Evolutionary conservation across 2,888 invertebrate genomes (phyloP), one percentile per base, ranked within the genome.

Genomic region (Drosophila anomalata): DNA sequence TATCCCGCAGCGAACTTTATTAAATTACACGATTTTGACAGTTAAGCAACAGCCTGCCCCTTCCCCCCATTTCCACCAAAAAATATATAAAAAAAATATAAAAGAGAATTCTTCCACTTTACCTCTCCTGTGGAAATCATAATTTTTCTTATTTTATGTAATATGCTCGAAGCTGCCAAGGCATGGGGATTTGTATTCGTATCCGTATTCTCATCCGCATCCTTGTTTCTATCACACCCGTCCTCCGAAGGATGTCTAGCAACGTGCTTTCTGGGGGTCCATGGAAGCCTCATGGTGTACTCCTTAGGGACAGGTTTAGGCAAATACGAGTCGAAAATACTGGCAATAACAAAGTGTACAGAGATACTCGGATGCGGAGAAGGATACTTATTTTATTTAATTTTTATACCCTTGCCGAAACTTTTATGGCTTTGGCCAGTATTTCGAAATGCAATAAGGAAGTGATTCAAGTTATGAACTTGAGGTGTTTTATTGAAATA

Each of bases 21-120:
- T 91, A 91, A 91, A 91, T 91, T 91, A 91, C 90, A 89, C 86
- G 87, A 89, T 90, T 90, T 89, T 90, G 89, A 89, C 90, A 90
- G 90, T 90, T 89, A 90, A 83, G 79, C 77, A 85, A 76, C 74
- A 75, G 57, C 63, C 67, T 53, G 46, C 22, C 33, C 50, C 17
- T 17, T 17, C 17, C 17, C 17, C 17, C 17, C 17, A 17, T 17
- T 17, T 17, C 17, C 36, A 44, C 14, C 7, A 29, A 26, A 26
- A 26, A 26, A 20, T 12, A 33, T 33, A n/a, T n/a, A 36, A 12
- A 44, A 44, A 17, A 22, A 11, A 42, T 9, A 20, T 14, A 41
- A 42, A 42, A 42, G 17, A 42, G 41, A 42, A 42, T 22, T 20
- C 12, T 41, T 4, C 29, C n/a, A 7, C 58, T 36, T 62, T 20